These are phyloP conservation scores for Alligator mississippiensis DNA, from an alignment of 2,113 vertebrate species.

Conservation along the genomic window DNA sequence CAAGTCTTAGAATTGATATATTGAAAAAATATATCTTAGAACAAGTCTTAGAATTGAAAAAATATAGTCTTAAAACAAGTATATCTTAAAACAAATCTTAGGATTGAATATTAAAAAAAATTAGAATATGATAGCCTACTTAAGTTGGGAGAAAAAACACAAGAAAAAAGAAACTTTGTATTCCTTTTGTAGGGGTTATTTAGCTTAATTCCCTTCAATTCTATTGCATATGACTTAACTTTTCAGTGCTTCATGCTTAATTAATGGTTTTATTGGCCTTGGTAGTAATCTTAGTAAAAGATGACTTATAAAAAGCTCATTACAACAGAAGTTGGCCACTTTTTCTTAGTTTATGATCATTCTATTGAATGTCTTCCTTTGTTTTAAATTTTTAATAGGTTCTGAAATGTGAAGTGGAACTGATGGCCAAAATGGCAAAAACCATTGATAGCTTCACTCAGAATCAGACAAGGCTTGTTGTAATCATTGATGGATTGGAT, in stretches of 20 bases:
- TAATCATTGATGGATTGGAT: slow-evolving; percentile 97
- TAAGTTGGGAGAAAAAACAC: neutral
- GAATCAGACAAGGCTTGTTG: slow-evolving; percentile 96
- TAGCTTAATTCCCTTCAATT: neutral
- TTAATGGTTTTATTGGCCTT: neutral
- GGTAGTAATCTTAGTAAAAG: neutral
- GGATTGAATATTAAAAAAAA: too few species aligned
- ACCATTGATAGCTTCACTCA: slow-evolving; percentile 98
- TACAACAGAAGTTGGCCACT: neutral
- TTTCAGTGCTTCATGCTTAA: neutral
- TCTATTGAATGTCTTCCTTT: neutral
- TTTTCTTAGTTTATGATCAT: neutral
- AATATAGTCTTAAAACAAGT: too few species aligned
- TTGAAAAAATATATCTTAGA: too few species aligned
- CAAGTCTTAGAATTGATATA: too few species aligned
- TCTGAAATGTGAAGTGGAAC: slow-evolving; percentile 95
- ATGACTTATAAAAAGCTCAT: neutral
- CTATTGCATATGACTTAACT: neutral
- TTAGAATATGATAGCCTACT: neutral
- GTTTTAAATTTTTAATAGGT: slow-evolving; percentile 78
- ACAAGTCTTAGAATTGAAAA: too few species aligned
- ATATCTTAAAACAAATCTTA: too few species aligned
- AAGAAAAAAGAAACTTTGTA: neutral
- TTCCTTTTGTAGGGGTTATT: neutral
- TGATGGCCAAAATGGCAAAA: slow-evolving; percentile 99